These are phyloP conservation scores for Catharus bicknelli DNA, from an alignment of 2,113 vertebrate species.

Conservation along the genomic window DNA sequence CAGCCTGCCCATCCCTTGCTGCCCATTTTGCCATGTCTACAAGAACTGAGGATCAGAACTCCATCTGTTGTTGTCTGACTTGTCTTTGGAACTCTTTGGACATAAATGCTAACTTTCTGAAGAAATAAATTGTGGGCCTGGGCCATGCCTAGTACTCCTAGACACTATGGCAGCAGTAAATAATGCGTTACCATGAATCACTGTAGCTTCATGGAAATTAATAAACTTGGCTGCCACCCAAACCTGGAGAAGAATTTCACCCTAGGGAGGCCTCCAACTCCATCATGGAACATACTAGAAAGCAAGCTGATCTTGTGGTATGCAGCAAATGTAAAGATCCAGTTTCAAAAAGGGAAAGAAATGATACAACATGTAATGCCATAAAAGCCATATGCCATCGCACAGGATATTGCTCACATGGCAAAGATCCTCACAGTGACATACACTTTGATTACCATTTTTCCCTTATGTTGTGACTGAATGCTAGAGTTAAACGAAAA, in stretches of 20 bases:
- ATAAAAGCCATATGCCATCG: neutral
- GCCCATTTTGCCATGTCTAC: neutral
- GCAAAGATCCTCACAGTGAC: neutral
- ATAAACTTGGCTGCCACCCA: conserved; percentile 5
- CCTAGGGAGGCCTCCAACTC: neutral
- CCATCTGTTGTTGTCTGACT: neutral
- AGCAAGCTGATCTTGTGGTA: neutral
- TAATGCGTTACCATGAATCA: neutral
- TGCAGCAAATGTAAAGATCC: conserved; percentile 30
- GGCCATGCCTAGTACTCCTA: neutral
- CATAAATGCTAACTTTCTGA: neutral
- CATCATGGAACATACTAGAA: neutral
- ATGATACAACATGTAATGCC: neutral
- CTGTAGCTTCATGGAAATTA: neutral
- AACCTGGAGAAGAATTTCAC: neutral
- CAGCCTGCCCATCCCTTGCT: neutral
- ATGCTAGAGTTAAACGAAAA: neutral
- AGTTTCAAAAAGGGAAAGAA: conserved; percentile 38
- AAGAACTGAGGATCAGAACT: neutral
- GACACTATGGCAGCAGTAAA: neutral
- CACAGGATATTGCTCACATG: neutral
- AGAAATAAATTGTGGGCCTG: neutral
- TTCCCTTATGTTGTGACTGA: neutral
- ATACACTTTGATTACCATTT: neutral
- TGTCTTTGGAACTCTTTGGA: neutral